Evolutionary conservation across 1,140 invertebrate species (phyloP).

Genomic region (Listronotus bonariensis): DNA sequence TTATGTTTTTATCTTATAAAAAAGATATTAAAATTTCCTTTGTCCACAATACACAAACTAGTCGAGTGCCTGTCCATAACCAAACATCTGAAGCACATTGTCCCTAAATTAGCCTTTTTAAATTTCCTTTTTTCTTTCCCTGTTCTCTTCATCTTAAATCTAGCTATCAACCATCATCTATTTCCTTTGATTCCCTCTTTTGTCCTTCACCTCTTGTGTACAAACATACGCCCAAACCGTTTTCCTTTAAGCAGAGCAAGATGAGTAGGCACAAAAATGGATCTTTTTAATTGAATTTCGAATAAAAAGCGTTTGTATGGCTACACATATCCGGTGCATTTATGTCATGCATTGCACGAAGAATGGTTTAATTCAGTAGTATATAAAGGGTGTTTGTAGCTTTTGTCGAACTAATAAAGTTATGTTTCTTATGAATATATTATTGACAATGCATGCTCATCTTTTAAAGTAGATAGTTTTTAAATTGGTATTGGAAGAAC

Average conservation of each 20-base stretch:
- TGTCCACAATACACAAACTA: constrained; percentile 8
- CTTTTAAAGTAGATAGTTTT: too few relatives aligned
- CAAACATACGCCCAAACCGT: constrained; percentile 31
- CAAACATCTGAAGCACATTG: constrained; percentile 16
- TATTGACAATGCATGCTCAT: too few relatives aligned
- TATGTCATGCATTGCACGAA: constrained; percentile 11
- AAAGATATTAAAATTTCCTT: too few relatives aligned
- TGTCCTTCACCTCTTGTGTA: constrained; percentile 19
- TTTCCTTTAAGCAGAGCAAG: constrained; percentile 24
- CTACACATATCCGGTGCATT: constrained; percentile 29
- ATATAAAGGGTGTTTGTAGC: too few relatives aligned
- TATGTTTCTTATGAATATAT: too few relatives aligned
- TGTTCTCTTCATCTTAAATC: not conserved
- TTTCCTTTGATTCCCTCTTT: constrained; percentile 3
- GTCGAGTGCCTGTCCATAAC: constrained; percentile 13
- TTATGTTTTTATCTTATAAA: too few relatives aligned
- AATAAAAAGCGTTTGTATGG: constrained; percentile 26
- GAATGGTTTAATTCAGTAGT: not conserved
- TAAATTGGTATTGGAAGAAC: too few relatives aligned
- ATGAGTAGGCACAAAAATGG: constrained; percentile 31
- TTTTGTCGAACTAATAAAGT: too few relatives aligned
- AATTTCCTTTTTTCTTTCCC: constrained; percentile 20
- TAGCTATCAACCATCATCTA: constrained; percentile 24
- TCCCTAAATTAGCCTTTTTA: constrained; percentile 27
- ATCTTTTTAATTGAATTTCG: constrained; percentile 32